These are phyloP conservation scores for Caenorhabditis virilis DNA, from an alignment of 2,888 invertebrate genomes.

Conservation along the genomic window DNA sequence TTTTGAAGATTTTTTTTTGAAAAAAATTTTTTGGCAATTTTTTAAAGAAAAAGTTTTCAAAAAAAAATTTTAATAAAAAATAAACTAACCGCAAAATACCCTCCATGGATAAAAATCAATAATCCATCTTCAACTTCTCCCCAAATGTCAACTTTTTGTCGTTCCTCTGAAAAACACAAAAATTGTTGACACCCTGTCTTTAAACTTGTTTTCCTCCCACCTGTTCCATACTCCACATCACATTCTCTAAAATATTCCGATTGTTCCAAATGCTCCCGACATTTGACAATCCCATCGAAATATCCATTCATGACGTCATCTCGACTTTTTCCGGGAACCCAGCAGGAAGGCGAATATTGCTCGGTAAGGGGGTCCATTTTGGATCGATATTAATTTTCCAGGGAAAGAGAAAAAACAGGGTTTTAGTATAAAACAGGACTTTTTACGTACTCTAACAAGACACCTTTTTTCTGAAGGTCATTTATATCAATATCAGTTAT, in stretches of 20 bases:
- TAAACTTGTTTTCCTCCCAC: background rate
- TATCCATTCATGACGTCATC: slow-evolving; percentile 27
- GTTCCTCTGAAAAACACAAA: slow-evolving; percentile 13
- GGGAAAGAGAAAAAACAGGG: too few species aligned
- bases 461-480: too few species aligned
- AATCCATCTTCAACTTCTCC: slow-evolving; percentile 29
- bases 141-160: slow-evolving; percentile 39
- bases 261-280: background rate
- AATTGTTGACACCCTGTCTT: background rate
- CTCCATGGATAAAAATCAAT: slow-evolving; percentile 42
- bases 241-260: background rate
- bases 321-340: slow-evolving; percentile 18
- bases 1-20: too few species aligned
- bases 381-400: too few species aligned
- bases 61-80: too few species aligned
- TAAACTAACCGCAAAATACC: slow-evolving; percentile 41
- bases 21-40: too few species aligned
- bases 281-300: slow-evolving; percentile 4
- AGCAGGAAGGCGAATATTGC: slow-evolving; percentile 27
- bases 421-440: too few species aligned
- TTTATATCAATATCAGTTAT: too few species aligned
- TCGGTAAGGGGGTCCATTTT: slow-evolving; percentile 24
- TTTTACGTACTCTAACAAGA: too few species aligned
- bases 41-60: too few species aligned
- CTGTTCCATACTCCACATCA: slow-evolving; percentile 1